Base-by-base conservation (phyloP, 2,113 vertebrate species). In the Plectropomus leopardus region DNA sequence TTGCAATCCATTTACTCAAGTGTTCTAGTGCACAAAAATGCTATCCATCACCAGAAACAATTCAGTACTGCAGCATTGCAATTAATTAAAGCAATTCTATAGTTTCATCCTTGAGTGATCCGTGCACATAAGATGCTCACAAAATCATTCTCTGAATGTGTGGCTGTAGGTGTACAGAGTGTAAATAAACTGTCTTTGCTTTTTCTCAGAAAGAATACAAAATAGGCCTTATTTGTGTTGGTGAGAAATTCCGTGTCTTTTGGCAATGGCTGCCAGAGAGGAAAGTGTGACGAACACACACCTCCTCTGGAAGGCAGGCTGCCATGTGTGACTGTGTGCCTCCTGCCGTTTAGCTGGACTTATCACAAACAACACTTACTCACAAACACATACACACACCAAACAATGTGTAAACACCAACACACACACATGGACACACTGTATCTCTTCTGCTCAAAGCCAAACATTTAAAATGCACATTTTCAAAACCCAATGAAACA, bases 271-370 rank as follows among this genome's bases (percentile, higher is more conserved):
- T 71, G 50, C 72, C 5, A 7, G 23, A 81, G 77, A 77, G 71
- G 57, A 80, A 60, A 78, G 72, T 87, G 88, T 88, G 90, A 90
- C 19, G n/a, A 81, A 84, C 82, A 82, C 72, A 81, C 80, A 80
- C 28, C 79, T 84, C 80, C 70, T 79, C 60, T 87, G 45, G 73
- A 83, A 83, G 81, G 79, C 83, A 74, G 61, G 67, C 76, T 78
- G 86, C 76, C 83, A 83, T 80, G 86, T 90, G 88, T 44, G 82
- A 88, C 80, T 90, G 83, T 61, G 61, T 19, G 48, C 86, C 85
- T 91, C 82, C 82, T 86, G 84, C 59, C 77, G 51, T 82, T 86
- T 78, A 83, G 80, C 70, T 68, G 73, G 76, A 82, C 76, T 85
- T 70, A 34, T 80, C 72, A 81, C 73, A 90, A 86, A 81, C 79